Evolutionary conservation across 2,888 invertebrate species (phyloP).

Genomic region (Eristalis intricaria): DNA sequence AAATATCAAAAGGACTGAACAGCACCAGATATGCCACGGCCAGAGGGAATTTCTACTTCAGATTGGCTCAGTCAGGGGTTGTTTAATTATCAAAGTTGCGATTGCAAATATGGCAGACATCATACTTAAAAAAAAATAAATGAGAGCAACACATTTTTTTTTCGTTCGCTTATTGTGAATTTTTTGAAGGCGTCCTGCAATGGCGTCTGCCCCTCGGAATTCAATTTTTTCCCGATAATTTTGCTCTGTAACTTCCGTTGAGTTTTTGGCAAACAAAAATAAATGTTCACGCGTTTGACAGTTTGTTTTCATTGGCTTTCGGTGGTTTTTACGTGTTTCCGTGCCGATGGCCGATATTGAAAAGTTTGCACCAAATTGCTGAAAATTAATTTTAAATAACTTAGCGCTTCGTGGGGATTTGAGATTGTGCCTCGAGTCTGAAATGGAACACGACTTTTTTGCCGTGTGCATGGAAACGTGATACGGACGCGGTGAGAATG

Average conservation of each 20-base stretch:
- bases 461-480: background rate
- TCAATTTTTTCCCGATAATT: background rate
- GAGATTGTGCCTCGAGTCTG: background rate
- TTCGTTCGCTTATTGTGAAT: background rate
- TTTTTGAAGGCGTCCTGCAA: background rate
- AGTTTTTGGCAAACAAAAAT: background rate
- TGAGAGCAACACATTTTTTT: background rate
- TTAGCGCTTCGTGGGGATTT: background rate
- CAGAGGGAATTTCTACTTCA: constrained; percentile 7
- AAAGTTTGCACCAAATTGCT: background rate
- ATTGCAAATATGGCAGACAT: background rate
- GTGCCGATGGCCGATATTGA: background rate
- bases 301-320: background rate
- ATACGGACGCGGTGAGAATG: background rate
- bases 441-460: background rate
- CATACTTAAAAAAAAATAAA: background rate
- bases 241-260: background rate
- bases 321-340: background rate
- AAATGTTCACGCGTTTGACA: background rate
- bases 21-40: background rate
- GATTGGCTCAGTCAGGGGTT: constrained; percentile 16
- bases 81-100: constrained; percentile 22
- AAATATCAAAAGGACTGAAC: constrained; percentile 12
- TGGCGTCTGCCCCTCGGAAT: background rate
- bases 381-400: background rate